phyloP scores from a whole-genome alignment of 1,140 invertebrate species.

The Pantala flavescens region DNA sequence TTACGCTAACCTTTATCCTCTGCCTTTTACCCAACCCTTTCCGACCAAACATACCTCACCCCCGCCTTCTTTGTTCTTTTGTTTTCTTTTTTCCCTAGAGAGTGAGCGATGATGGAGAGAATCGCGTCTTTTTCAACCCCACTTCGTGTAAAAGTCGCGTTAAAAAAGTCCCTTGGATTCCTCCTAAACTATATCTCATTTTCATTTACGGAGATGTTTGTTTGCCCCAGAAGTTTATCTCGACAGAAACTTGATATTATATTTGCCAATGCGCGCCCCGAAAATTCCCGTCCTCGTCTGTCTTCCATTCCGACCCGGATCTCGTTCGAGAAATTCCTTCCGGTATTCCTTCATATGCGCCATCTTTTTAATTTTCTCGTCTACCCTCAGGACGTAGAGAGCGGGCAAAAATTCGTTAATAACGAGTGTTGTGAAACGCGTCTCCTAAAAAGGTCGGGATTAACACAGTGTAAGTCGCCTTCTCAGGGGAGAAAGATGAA shows the following conservation, averaged over 20 bases:
- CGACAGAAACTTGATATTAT: slow-evolving; percentile 5
- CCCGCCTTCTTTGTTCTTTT: neutral
- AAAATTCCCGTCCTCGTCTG: neutral
- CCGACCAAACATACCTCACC: neutral
- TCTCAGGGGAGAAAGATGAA: too few species aligned
- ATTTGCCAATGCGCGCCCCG: neutral
- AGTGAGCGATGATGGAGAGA: neutral
- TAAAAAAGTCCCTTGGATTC: too few species aligned
- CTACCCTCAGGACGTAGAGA: too few species aligned
- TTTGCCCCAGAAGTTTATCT: neutral
- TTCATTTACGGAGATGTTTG: neutral
- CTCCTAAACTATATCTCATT: too few species aligned
- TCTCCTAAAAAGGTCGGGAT: too few species aligned
- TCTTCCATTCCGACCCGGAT: neutral
- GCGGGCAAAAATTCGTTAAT: too few species aligned
- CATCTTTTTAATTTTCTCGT: too few species aligned
- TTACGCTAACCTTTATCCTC: neutral
- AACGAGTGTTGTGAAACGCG: too few species aligned
- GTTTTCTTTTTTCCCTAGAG: neutral
- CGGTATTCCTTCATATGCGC: neutral
- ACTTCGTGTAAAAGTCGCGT: too few species aligned
- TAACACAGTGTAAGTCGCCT: too few species aligned
- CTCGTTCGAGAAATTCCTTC: neutral
- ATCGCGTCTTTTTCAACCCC: too few species aligned
- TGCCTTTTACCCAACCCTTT: neutral